Evolutionary conservation across 1,140 invertebrate species (phyloP).

Genomic region (Sinonovacula constricta): DNA sequence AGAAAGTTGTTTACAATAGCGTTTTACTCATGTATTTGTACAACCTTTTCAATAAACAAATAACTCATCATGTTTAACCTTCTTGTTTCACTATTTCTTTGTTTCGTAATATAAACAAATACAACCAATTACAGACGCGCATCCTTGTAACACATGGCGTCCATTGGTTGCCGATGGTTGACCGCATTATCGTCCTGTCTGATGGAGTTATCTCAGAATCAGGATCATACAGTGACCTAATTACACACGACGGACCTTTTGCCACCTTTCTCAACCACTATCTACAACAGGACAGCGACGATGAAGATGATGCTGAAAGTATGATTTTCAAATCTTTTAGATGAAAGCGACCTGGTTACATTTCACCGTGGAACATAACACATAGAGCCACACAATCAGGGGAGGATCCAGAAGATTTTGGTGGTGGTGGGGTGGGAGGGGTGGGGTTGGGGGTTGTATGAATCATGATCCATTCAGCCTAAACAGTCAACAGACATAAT

Average conservation of each 20-base stretch:
- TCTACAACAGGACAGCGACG: slow-evolving; percentile 56
- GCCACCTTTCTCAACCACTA: slow-evolving; percentile 67
- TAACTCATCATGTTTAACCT: no score
- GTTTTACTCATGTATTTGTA: no score
- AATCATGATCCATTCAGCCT: no score
- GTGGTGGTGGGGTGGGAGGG: no score
- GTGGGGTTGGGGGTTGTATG: no score
- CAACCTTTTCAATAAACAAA: no score
- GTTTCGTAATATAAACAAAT: background rate
- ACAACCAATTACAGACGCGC: slow-evolving; percentile 60
- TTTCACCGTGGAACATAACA: background rate
- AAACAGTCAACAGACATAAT: no score
- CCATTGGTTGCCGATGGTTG: slow-evolving; percentile 75
- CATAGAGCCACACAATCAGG: background rate
- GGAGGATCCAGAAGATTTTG: no score
- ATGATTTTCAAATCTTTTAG: no score
- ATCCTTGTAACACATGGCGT: slow-evolving; percentile 78
- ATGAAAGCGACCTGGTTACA: background rate
- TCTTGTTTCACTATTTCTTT: background rate
- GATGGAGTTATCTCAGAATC: slow-evolving; percentile 74
- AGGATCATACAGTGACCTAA: slow-evolving; percentile 75
- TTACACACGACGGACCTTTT: slow-evolving; percentile 73
- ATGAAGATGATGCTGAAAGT: slow-evolving; percentile 65
- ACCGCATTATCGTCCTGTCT: slow-evolving; percentile 75
- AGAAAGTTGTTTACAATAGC: no score